Conservation (phyloP, 2,888 invertebrate species). For the Limenitis arthemis region DNA sequence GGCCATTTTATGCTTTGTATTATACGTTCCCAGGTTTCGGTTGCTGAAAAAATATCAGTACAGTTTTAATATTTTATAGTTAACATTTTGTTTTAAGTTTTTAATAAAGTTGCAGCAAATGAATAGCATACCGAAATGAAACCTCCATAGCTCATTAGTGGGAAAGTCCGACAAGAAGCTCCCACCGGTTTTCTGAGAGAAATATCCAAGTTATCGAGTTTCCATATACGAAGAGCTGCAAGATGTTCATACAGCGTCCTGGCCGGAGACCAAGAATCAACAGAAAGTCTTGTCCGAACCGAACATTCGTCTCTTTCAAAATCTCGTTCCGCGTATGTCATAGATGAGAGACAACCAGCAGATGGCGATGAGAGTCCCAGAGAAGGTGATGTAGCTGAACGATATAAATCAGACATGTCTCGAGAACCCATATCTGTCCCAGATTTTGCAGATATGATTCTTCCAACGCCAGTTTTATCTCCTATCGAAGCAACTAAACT, state of each 20-base stretch:
- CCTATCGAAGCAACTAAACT: constrained; percentile 78
- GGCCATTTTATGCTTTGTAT: too few species aligned
- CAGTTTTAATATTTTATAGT: too few species aligned
- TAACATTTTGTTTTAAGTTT: too few species aligned
- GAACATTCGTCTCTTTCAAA: constrained; percentile 59
- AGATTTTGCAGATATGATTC: constrained; percentile 76
- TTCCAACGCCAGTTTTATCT: constrained; percentile 76
- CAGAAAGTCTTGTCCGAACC: constrained; percentile 71
- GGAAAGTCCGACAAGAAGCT: constrained; percentile 42
- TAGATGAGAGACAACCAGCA: constrained; percentile 54
- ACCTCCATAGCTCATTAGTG: constrained; percentile 29
- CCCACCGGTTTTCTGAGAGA: constrained; percentile 73
- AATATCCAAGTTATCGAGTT: constrained; percentile 79
- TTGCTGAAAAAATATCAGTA: too few species aligned
- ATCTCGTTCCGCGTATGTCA: constrained; percentile 72
- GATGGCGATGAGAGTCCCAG: constrained; percentile 39
- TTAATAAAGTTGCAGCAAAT: too few species aligned
- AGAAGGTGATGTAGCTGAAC: constrained; percentile 43
- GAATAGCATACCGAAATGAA: too few species aligned
- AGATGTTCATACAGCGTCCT: constrained; percentile 82
- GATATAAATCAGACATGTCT: constrained; percentile 54
- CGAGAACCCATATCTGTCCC: constrained; percentile 83
- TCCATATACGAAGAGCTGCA: constrained; percentile 77
- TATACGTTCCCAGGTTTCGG: too few species aligned
- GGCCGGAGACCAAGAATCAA: constrained; percentile 74